These are phyloP conservation scores for Salvelinus sp. DNA, from an alignment of 2,113 vertebrate genomes.

Conservation along the genomic window DNA sequence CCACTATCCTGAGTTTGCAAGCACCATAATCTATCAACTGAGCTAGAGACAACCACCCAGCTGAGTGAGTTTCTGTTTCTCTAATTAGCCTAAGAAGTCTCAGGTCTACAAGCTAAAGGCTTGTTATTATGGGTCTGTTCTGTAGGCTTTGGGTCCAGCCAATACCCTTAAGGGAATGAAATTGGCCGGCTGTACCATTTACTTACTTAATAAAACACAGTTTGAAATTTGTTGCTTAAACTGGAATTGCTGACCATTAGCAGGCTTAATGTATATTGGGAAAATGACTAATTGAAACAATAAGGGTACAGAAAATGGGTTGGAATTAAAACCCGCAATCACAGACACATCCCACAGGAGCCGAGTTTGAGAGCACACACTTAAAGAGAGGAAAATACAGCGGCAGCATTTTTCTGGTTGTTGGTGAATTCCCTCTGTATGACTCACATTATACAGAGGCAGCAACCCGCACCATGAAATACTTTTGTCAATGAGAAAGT, in stretches of 20 bases:
- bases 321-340: slow-evolving; percentile 17
- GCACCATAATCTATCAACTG: too few species aligned
- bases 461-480: too few species aligned
- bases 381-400: neutral
- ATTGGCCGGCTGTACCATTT: slow-evolving; percentile 23
- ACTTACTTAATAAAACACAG: slow-evolving; percentile 29
- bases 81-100: too few species aligned
- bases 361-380: slow-evolving; percentile 10
- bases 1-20: too few species aligned
- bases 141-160: slow-evolving; percentile 21
- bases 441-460: too few species aligned
- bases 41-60: neutral
- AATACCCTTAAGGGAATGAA: slow-evolving; percentile 21
- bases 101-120: slow-evolving; percentile 35
- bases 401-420: neutral
- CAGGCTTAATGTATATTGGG: slow-evolving; percentile 17
- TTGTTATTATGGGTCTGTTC: slow-evolving; percentile 10
- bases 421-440: too few species aligned
- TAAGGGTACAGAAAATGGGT: slow-evolving; percentile 31
- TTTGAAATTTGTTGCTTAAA: slow-evolving; percentile 26
- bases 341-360: slow-evolving; percentile 25
- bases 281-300: slow-evolving; percentile 36
- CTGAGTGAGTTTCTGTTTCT: slow-evolving; percentile 7
- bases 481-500: neutral
- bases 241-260: slow-evolving; percentile 31